These are phyloP conservation scores for Gorsachius magnificus DNA, from an alignment of 2,797 vertebrate species.

Conservation along the genomic window DNA sequence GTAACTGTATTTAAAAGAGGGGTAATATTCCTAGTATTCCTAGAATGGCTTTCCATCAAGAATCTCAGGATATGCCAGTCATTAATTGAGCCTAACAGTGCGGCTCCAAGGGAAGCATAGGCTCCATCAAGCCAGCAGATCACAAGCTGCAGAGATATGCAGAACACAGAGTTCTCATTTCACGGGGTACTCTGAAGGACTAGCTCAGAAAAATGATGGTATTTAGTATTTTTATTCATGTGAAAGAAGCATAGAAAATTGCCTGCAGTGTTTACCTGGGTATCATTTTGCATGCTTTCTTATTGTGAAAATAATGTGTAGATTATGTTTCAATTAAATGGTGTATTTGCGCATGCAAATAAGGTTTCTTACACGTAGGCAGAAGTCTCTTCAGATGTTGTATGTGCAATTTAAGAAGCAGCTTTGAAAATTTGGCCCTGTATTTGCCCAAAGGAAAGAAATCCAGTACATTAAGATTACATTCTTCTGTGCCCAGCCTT, in stretches of 20 bases:
- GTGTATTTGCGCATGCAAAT: constrained; percentile 17
- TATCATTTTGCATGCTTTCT: neutral
- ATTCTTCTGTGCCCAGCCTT: constrained; percentile 28
- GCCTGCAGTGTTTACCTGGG: neutral
- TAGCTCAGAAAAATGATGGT: neutral
- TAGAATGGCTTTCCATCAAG: neutral
- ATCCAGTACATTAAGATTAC: neutral
- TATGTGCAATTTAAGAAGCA: constrained; percentile 19
- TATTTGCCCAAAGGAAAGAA: constrained; percentile 46
- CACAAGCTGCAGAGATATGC: neutral
- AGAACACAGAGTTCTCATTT: neutral
- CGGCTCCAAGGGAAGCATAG: neutral
- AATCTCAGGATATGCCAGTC: neutral
- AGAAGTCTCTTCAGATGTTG: constrained; percentile 32
- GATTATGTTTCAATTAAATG: constrained; percentile 7
- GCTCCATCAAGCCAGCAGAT: neutral
- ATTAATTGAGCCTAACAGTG: neutral
- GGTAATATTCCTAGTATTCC: neutral
- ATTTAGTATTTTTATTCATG: neutral
- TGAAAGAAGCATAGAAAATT: neutral
- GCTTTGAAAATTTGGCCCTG: constrained; percentile 37
- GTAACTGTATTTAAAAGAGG: neutral
- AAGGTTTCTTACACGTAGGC: neutral
- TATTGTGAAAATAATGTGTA: neutral
- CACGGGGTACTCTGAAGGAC: neutral